These are phyloP conservation scores for Synanthedon tipuliformis DNA, from an alignment of 2,888 invertebrate species.

Conservation along the genomic window DNA sequence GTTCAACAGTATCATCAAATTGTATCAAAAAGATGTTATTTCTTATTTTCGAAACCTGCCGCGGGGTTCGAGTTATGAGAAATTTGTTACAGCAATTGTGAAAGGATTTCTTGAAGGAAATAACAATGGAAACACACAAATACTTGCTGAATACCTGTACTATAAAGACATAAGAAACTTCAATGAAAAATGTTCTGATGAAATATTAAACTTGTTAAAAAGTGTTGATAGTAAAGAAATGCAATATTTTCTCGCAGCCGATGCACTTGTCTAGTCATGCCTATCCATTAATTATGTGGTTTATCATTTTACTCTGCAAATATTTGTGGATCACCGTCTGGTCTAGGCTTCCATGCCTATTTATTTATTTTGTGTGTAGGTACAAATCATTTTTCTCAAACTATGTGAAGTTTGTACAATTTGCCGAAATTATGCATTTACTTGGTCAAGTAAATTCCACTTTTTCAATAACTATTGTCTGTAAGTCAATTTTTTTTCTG, in stretches of 20 bases:
- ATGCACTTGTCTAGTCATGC: not conserved
- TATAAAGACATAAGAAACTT: not conserved
- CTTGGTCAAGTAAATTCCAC: too few relatives aligned
- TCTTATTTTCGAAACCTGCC: conserved; percentile 15
- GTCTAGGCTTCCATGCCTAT: too few relatives aligned
- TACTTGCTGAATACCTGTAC: not conserved
- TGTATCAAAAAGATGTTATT: conserved; percentile 19
- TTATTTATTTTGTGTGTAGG: too few relatives aligned
- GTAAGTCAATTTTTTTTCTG: too few relatives aligned
- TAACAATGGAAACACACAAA: not conserved
- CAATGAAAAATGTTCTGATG: not conserved
- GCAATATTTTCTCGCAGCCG: not conserved
- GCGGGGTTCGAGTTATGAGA: not conserved
- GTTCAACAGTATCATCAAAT: conserved; percentile 27
- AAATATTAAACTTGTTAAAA: not conserved
- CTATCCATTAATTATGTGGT: too few relatives aligned
- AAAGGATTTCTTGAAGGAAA: conserved; percentile 6
- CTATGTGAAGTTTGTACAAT: too few relatives aligned
- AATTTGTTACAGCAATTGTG: conserved; percentile 6
- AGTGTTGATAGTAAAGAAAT: not conserved
- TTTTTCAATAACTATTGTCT: too few relatives aligned
- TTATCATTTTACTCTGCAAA: too few relatives aligned
- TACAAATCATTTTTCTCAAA: too few relatives aligned
- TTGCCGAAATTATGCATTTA: too few relatives aligned
- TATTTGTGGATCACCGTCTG: too few relatives aligned